phyloP scores from a whole-genome alignment of 1,140 invertebrate genomes.

The Atopsyche davidsoni region DNA sequence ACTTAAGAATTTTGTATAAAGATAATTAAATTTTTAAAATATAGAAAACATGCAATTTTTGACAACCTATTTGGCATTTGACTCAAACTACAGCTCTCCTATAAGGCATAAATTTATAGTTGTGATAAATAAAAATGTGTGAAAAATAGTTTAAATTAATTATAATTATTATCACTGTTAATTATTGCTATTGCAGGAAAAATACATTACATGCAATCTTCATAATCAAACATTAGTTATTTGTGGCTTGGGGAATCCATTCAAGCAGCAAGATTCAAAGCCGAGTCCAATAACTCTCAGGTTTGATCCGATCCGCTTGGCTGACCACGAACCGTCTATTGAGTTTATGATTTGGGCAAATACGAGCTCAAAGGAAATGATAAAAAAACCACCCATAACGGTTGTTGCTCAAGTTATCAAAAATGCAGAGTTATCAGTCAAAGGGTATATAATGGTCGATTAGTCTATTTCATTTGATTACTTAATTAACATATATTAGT shows the following conservation, averaged over 20 bases:
- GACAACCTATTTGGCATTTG: too few relatives aligned
- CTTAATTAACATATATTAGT: not conserved
- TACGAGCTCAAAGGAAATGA: constrained; percentile 73
- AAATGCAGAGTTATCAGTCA: constrained; percentile 73
- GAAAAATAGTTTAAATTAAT: not conserved
- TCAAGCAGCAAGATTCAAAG: constrained; percentile 57
- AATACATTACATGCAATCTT: constrained; percentile 61
- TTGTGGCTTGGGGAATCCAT: constrained; percentile 86
- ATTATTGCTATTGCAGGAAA: constrained; percentile 39
- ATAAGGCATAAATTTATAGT: not conserved
- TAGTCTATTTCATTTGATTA: not conserved
- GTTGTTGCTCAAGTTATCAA: constrained; percentile 67
- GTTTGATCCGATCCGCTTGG: constrained; percentile 71
- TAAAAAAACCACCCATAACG: constrained; percentile 49
- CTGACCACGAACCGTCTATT: constrained; percentile 63
- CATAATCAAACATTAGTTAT: constrained; percentile 68
- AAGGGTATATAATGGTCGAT: constrained; percentile 52
- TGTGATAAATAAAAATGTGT: not conserved
- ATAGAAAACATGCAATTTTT: too few relatives aligned
- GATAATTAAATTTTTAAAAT: too few relatives aligned
- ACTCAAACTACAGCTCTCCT: too few relatives aligned
- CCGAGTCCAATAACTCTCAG: constrained; percentile 58
- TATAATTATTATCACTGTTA: constrained; percentile 11
- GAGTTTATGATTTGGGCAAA: constrained; percentile 72
- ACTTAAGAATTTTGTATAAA: too few relatives aligned